phyloP scores from a whole-genome alignment of 1,140 invertebrate genomes.

The Pentalonia nigronervosa region DNA sequence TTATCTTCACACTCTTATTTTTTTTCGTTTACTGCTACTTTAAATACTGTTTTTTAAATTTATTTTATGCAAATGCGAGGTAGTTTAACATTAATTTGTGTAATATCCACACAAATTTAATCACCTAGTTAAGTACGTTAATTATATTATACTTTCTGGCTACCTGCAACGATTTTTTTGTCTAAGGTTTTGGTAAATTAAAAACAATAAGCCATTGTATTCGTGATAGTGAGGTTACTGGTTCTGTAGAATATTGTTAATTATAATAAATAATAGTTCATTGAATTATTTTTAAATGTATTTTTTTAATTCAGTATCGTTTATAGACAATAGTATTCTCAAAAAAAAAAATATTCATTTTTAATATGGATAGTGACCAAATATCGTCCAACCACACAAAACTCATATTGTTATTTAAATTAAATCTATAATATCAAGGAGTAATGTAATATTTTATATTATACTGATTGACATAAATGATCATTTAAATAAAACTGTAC shows the following conservation, averaged over 20 bases:
- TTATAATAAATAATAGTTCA: neutral
- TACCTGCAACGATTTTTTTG: neutral
- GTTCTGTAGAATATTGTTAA: neutral
- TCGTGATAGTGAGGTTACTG: neutral
- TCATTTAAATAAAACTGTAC: too few relatives aligned
- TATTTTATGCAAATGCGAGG: neutral
- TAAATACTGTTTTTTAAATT: neutral
- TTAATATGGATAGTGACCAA: neutral
- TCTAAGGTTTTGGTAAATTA: neutral
- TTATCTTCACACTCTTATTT: neutral
- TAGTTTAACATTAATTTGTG: neutral
- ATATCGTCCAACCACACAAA: too few relatives aligned
- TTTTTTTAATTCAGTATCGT: neutral
- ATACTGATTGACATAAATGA: too few relatives aligned
- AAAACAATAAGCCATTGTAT: neutral
- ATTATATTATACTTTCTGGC: neutral
- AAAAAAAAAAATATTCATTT: neutral
- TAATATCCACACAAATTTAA: neutral
- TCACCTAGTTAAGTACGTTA: neutral
- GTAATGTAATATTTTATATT: too few relatives aligned
- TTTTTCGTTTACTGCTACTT: neutral
- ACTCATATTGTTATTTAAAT: too few relatives aligned
- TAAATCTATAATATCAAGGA: too few relatives aligned
- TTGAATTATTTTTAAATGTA: neutral
- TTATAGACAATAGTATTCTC: neutral